These are phyloP conservation scores for Picathartes gymnocephalus DNA, from an alignment of 2,113 vertebrate genomes.

Conservation along the genomic window DNA sequence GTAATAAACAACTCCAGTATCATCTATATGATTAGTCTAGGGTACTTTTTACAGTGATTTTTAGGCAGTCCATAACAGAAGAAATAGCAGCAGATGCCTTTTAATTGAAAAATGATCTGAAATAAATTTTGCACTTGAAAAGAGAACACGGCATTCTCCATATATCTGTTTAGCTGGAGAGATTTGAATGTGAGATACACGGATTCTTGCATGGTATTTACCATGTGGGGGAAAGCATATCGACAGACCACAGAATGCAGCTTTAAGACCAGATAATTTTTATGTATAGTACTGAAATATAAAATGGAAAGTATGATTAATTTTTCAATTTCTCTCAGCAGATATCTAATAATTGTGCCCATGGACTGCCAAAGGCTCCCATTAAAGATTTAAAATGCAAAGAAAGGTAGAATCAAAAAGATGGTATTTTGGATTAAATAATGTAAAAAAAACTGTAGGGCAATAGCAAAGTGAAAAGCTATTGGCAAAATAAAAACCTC, in stretches of 20 bases:
- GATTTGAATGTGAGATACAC: slow-evolving; percentile 45
- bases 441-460: slow-evolving; percentile 91
- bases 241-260: slow-evolving; percentile 47
- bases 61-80: slow-evolving; percentile 49
- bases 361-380: slow-evolving; percentile 87
- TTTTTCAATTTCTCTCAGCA: slow-evolving; percentile 96
- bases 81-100: slow-evolving; percentile 66
- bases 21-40: slow-evolving; percentile 64
- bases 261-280: slow-evolving; percentile 76
- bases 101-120: slow-evolving; percentile 77
- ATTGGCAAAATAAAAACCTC: slow-evolving; percentile 62
- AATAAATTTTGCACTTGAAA: slow-evolving; percentile 71
- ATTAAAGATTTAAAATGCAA: slow-evolving; percentile 98
- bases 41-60: slow-evolving; percentile 30
- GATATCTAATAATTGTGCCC: slow-evolving; percentile 96
- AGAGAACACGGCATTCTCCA: slow-evolving; percentile 43
- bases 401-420: slow-evolving; percentile 90
- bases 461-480: slow-evolving; percentile 78
- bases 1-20: slow-evolving; percentile 72
- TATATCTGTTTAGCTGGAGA: slow-evolving; percentile 57
- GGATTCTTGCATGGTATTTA: slow-evolving; percentile 40
- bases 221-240: slow-evolving; percentile 33
- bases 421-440: slow-evolving; percentile 96
- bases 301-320: slow-evolving; percentile 91
- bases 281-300: slow-evolving; percentile 80